A percentile compares a stretch with the other conserved stretches of the same genome.
Evolutionary conservation across 2,113 vertebrate genomes (phyloP).

Genomic region (Toxotes jaculatrix): DNA sequence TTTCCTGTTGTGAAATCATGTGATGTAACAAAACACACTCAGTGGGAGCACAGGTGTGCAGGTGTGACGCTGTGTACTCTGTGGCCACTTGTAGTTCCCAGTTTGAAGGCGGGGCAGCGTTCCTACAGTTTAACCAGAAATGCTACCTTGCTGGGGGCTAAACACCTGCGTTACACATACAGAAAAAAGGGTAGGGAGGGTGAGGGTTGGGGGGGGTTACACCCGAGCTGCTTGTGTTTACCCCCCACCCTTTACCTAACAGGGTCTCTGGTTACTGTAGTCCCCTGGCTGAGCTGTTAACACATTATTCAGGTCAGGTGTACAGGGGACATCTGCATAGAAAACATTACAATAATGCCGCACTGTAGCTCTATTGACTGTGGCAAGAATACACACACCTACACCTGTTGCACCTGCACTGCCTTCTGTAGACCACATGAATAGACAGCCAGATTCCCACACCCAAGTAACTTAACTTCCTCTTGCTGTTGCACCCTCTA

Average conservation of each 20-base stretch:
- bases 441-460: constrained; percentile 76
- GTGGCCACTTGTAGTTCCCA: constrained; percentile 60
- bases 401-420: constrained; percentile 80
- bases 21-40: constrained; percentile 42
- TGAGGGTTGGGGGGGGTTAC: background rate
- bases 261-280: constrained; percentile 75
- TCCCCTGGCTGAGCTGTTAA: constrained; percentile 54
- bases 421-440: constrained; percentile 58
- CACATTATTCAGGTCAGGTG: constrained; percentile 69
- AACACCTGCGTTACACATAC: constrained; percentile 79
- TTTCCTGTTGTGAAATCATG: constrained; percentile 63
- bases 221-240: constrained; percentile 54
- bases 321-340: constrained; percentile 63
- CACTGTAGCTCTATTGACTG: constrained; percentile 58
- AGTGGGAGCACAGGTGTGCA: constrained; percentile 69
- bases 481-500: constrained; percentile 56
- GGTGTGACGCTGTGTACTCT: constrained; percentile 68
- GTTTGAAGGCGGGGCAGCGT: constrained; percentile 74
- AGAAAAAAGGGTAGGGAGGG: constrained; percentile 26
- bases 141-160: constrained; percentile 79
- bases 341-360: constrained; percentile 73
- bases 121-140: constrained; percentile 81
- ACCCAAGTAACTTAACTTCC: constrained; percentile 74
- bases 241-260: constrained; percentile 45
- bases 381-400: constrained; percentile 71